These are phyloP conservation scores for Panzeria rudis DNA, from an alignment of 2,888 invertebrate species.

Conservation along the genomic window DNA sequence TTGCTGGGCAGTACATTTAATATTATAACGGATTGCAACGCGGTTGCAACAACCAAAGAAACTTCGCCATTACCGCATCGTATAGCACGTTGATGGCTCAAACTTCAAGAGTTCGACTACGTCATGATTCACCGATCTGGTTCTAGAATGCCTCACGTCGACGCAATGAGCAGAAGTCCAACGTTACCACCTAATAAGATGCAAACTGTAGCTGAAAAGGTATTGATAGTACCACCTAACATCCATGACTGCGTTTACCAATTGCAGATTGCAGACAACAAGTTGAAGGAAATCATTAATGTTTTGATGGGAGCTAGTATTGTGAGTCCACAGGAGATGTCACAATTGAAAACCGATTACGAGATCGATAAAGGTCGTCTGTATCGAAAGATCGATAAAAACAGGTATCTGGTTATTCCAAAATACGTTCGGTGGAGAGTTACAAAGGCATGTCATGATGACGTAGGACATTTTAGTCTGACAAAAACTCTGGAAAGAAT, in stretches of 20 bases:
- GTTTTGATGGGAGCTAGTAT: background rate
- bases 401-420: constrained; percentile 69
- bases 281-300: background rate
- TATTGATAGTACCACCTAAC: background rate
- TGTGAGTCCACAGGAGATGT: background rate
- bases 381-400: constrained; percentile 46
- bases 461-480: constrained; percentile 73
- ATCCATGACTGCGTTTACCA: constrained; percentile 38
- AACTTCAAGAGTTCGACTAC: background rate
- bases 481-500: constrained; percentile 72
- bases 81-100: background rate
- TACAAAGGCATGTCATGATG: constrained; percentile 74
- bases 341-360: constrained; percentile 48
- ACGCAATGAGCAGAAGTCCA: constrained; percentile 11
- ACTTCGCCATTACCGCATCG: background rate
- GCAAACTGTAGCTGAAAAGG: constrained; percentile 35
- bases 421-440: constrained; percentile 70
- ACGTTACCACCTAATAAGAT: constrained; percentile 3
- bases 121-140: background rate
- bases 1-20: background rate
- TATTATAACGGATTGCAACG: background rate
- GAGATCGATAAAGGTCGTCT: constrained; percentile 59
- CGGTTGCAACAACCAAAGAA: background rate
- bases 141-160: background rate
- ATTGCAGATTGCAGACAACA: constrained; percentile 21